Conservation (phyloP, 2,888 invertebrate genomes). For the Nymphalis urticae region DNA sequence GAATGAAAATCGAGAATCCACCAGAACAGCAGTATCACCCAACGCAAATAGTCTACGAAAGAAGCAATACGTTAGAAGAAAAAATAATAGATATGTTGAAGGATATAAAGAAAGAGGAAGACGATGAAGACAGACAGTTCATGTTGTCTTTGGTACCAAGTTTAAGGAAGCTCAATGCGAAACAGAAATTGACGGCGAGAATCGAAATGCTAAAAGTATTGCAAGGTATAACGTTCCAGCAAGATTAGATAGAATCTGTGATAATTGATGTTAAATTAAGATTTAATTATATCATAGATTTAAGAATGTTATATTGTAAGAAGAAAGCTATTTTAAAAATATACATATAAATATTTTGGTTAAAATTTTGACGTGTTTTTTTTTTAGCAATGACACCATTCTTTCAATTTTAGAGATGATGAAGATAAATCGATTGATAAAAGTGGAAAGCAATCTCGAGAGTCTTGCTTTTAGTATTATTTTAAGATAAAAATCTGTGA, state of each 20-base stretch:
- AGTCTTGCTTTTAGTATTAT: conserved; percentile 5
- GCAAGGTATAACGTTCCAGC: conserved; percentile 33
- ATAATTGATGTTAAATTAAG: too few relatives aligned
- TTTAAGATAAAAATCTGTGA: conserved; percentile 3
- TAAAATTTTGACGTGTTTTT: not conserved
- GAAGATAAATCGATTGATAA: conserved; percentile 6
- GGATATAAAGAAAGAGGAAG: conserved; percentile 51
- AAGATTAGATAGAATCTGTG: not conserved
- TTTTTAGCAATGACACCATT: conserved; percentile 11
- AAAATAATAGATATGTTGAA: conserved; percentile 51
- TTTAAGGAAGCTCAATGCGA: conserved; percentile 54
- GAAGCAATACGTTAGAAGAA: conserved; percentile 45
- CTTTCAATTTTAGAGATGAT: conserved; percentile 11
- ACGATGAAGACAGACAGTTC: conserved; percentile 61
- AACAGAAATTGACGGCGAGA: conserved; percentile 58
- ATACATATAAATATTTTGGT: not conserved
- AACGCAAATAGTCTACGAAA: conserved; percentile 4
- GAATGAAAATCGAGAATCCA: not conserved
- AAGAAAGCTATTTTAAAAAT: not conserved
- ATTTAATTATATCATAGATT: not conserved
- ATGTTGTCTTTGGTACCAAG: conserved; percentile 58
- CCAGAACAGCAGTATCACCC: not conserved
- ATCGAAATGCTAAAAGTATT: conserved; percentile 59
- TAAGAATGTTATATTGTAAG: not conserved
- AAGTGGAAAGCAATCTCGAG: not conserved